Conservation (phyloP, 2,888 invertebrate species). For the Apantesis nais region DNA sequence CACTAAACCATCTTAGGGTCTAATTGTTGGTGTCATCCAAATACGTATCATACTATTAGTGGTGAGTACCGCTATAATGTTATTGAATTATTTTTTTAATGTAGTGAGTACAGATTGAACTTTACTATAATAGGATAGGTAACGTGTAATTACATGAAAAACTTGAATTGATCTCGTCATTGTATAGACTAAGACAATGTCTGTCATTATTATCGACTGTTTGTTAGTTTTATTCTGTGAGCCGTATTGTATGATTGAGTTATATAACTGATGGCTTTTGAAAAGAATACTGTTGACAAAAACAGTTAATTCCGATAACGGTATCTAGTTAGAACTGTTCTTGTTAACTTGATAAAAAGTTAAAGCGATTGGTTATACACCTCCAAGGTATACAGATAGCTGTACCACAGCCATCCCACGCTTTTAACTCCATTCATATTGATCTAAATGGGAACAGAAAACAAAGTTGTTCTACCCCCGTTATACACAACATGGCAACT, state of each 20-base stretch:
- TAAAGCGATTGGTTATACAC: constrained; percentile 36
- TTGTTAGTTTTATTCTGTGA: constrained; percentile 36
- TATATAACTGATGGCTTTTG: constrained; percentile 51
- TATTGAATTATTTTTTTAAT: neutral
- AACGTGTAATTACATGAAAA: constrained; percentile 17
- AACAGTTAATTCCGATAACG: constrained; percentile 48
- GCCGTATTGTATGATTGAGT: constrained; percentile 35
- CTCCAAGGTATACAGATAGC: constrained; percentile 52
- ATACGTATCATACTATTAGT: neutral
- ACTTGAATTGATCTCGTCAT: constrained; percentile 19
- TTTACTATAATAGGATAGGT: neutral
- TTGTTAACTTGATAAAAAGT: constrained; percentile 51
- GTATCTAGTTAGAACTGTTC: constrained; percentile 47
- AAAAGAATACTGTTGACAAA: constrained; percentile 43
- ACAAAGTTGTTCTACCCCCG: constrained; percentile 36
- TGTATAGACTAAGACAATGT: constrained; percentile 35
- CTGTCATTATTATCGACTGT: constrained; percentile 29
- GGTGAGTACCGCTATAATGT: neutral
- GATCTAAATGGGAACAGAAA: constrained; percentile 62
- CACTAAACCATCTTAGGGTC: constrained; percentile 54
- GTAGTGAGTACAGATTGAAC: neutral
- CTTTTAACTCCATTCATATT: constrained; percentile 61
- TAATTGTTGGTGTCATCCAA: constrained; percentile 46
- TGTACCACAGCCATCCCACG: constrained; percentile 70
- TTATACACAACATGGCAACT: constrained; percentile 31